These are phyloP conservation scores for Keiferia lycopersicella DNA, from an alignment of 2,888 invertebrate genomes.

Conservation along the genomic window DNA sequence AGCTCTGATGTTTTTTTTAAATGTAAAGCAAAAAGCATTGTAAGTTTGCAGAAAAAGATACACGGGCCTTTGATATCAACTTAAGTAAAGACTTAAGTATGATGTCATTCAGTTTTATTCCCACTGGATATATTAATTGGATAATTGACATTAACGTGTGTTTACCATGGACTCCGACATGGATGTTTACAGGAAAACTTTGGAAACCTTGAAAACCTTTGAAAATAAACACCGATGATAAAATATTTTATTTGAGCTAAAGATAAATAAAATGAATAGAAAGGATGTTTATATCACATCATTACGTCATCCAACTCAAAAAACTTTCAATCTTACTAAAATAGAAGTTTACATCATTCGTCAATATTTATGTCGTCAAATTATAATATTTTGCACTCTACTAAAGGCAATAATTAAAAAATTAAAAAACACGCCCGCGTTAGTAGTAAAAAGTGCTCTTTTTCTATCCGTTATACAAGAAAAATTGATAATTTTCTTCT, in stretches of 20 bases:
- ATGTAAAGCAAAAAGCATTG: too few species aligned
- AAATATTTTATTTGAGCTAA: too few species aligned
- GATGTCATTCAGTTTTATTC: background rate
- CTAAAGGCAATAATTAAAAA: background rate
- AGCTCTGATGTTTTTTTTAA: too few species aligned
- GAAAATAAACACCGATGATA: too few species aligned
- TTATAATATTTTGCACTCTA: background rate
- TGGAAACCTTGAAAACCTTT: background rate
- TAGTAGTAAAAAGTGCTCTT: too few species aligned
- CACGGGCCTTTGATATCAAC: background rate
- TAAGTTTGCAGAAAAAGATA: background rate
- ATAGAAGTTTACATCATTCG: background rate
- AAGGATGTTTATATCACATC: too few species aligned
- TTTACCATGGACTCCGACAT: background rate
- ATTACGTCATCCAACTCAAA: background rate
- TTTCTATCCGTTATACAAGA: too few species aligned
- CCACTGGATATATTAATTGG: background rate
- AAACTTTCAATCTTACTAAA: background rate
- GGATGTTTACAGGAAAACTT: background rate
- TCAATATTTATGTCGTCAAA: background rate
- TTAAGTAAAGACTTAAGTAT: background rate
- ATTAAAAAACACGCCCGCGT: too few species aligned
- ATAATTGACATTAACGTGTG: background rate
- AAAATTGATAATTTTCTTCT: too few species aligned
- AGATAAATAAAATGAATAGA: too few species aligned